phyloP scores from a whole-genome alignment of 2,113 vertebrate species.

The Herpailurus yagouaroundi region DNA sequence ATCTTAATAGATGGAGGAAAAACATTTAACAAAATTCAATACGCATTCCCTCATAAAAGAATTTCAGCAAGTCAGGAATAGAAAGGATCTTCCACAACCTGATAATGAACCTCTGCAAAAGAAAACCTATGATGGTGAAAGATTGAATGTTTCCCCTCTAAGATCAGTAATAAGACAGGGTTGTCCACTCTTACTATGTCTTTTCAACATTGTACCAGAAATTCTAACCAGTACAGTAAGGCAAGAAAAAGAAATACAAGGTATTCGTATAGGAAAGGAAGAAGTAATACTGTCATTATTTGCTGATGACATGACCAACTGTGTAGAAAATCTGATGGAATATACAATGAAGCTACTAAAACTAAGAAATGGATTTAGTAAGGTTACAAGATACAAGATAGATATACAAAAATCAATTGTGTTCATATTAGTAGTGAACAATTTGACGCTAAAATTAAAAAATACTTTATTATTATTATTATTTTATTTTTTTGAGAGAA shows the following conservation, averaged over 20 bases:
- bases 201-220: neutral
- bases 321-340: neutral
- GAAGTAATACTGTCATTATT: neutral
- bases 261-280: neutral
- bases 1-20: neutral
- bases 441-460: constrained; percentile 10
- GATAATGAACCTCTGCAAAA: neutral
- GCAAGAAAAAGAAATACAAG: constrained; percentile 17
- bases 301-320: neutral
- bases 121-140: neutral
- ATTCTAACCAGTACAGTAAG: neutral
- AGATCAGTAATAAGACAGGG: neutral
- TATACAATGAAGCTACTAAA: neutral
- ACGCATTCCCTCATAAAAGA: neutral
- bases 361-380: neutral
- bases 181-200: neutral
- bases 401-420: neutral
- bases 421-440: neutral
- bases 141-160: neutral
- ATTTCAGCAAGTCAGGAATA: neutral
- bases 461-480: neutral
- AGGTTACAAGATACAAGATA: neutral
- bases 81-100: neutral
- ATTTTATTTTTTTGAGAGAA: too few species aligned
- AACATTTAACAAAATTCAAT: neutral